Conservation (phyloP, 2,113 vertebrate genomes). For the Austrofundulus limnaeus region DNA sequence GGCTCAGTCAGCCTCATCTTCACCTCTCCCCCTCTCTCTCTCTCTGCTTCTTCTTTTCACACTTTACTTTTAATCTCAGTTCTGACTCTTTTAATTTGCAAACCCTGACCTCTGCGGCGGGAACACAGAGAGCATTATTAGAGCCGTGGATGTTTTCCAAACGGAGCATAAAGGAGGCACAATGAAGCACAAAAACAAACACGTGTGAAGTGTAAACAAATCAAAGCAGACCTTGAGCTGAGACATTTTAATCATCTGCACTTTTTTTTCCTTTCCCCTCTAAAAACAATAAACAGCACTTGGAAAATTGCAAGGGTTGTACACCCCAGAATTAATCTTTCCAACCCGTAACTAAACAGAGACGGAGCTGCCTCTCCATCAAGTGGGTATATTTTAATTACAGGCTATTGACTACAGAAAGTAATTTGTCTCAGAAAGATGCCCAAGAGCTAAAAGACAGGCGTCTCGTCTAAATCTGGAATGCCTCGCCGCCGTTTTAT, state of each 20-base stretch:
- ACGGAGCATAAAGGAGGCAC: constrained; percentile 31
- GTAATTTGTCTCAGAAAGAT: constrained; percentile 79
- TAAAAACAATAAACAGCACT: constrained; percentile 69
- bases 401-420: constrained; percentile 74
- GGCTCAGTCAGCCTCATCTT: constrained; percentile 58
- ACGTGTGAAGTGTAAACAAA: constrained; percentile 56
- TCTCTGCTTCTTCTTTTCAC: neutral
- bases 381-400: constrained; percentile 80
- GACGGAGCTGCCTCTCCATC: constrained; percentile 65
- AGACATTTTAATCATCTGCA: constrained; percentile 60
- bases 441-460: constrained; percentile 72
- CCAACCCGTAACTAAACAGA: constrained; percentile 70
- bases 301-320: constrained; percentile 73
- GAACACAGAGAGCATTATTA: constrained; percentile 5
- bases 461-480: constrained; percentile 71
- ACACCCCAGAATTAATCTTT: constrained; percentile 79
- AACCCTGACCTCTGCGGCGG: constrained; percentile 41
- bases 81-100: neutral
- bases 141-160: constrained; percentile 41
- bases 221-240: constrained; percentile 60
- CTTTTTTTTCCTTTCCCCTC: constrained; percentile 18
- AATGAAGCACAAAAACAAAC: constrained; percentile 12
- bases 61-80: neutral
- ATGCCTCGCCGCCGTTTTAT: constrained; percentile 55
- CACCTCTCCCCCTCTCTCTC: neutral